phyloP scores from a whole-genome alignment of 2,888 invertebrate species.

The Metacarcinus magister region DNA sequence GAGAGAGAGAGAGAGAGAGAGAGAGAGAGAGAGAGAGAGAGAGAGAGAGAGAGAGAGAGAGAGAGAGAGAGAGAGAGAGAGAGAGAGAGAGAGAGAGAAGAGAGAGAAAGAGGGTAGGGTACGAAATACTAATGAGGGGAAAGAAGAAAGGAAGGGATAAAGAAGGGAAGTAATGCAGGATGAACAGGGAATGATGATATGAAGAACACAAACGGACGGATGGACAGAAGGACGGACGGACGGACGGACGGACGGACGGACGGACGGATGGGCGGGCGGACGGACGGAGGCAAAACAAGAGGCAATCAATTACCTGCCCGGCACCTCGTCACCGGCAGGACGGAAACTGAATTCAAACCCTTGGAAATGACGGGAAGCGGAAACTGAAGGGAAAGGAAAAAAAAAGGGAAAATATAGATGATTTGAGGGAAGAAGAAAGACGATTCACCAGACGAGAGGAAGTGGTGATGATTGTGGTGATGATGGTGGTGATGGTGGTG shows the following conservation, averaged over 20 bases:
- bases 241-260: not conserved
- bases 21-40: too few relatives aligned
- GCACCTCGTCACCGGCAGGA: not conserved
- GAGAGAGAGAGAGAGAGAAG: not conserved
- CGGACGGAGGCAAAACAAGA: not conserved
- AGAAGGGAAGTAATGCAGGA: not conserved
- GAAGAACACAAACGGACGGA: not conserved
- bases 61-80: too few relatives aligned
- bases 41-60: too few relatives aligned
- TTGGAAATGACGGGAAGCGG: not conserved
- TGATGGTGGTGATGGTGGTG: not conserved
- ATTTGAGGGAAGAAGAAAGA: not conserved
- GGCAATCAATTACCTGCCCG: not conserved
- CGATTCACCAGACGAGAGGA: not conserved
- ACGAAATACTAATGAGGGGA: not conserved
- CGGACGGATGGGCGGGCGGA: not conserved
- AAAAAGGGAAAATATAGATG: not conserved
- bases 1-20: conserved; percentile 30
- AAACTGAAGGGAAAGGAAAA: not conserved
- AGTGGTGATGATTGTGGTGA: not conserved
- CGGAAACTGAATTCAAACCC: not conserved
- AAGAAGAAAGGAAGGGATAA: not conserved
- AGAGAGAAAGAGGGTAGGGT: too few relatives aligned
- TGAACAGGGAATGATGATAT: not conserved
- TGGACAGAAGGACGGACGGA: not conserved